Evolutionary conservation across 2,888 invertebrate genomes (phyloP).

Genomic region (Entomobrya multifasciata): DNA sequence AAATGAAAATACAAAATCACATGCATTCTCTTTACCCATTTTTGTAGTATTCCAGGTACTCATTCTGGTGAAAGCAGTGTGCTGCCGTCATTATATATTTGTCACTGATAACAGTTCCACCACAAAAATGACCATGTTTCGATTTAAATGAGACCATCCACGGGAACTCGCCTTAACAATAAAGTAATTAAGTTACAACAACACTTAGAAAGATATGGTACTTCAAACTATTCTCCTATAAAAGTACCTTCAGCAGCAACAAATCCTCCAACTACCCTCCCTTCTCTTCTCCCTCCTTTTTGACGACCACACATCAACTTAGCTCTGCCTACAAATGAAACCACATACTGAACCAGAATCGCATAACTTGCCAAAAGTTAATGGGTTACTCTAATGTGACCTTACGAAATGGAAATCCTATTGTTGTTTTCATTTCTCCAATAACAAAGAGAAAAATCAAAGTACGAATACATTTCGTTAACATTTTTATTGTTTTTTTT

Average conservation of each 20-base stretch:
- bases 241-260: conserved; percentile 58
- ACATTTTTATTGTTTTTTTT: background rate
- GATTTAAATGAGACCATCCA: conserved; percentile 72
- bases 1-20: background rate
- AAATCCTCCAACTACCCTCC: conserved; percentile 65
- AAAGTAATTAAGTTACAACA: background rate
- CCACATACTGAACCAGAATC: no score
- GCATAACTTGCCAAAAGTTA: background rate
- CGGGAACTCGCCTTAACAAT: conserved; percentile 57
- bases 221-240: background rate
- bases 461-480: background rate
- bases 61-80: conserved; percentile 66
- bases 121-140: conserved; percentile 71
- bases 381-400: background rate
- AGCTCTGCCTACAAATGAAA: no score
- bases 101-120: conserved; percentile 61
- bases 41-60: conserved; percentile 30
- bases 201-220: no score
- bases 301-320: conserved; percentile 25
- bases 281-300: background rate
- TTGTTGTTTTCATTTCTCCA: background rate
- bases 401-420: conserved; percentile 21
- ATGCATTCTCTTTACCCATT: conserved; percentile 44
- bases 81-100: conserved; percentile 65
- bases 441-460: background rate